A percentile compares a stretch with the other conserved stretches of the same genome.
Evolutionary conservation across 1,140 invertebrate species (phyloP).

Genomic region (Brachionus koreanus): DNA sequence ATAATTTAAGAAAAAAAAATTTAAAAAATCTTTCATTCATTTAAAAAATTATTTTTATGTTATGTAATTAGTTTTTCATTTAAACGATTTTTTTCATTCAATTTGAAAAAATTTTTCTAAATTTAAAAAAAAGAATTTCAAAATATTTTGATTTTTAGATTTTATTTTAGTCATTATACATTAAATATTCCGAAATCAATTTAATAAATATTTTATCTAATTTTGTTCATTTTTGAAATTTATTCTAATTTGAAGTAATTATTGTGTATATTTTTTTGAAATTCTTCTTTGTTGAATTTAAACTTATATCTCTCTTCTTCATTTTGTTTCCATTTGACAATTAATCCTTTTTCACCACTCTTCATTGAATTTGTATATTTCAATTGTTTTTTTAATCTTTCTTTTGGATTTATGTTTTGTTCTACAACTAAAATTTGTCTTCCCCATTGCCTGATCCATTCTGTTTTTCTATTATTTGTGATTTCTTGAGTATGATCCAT

Average conservation of each 20-base stretch:
- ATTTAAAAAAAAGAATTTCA: no score
- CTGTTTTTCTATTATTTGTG: slow-evolving; percentile 91
- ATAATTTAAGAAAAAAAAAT: not conserved
- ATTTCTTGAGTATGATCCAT: slow-evolving; percentile 97
- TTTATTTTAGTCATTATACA: not conserved
- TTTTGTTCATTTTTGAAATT: no score
- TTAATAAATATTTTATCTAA: no score
- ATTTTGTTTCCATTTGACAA: slow-evolving; percentile 75
- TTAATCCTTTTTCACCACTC: slow-evolving; percentile 76
- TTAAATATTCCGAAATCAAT: no score
- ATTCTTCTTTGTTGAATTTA: slow-evolving; percentile 18
- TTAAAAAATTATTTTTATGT: no score
- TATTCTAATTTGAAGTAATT: not conserved
- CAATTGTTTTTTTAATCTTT: slow-evolving; percentile 76
- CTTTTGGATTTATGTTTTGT: slow-evolving; percentile 79
- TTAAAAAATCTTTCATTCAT: no score
- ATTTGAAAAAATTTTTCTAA: no score
- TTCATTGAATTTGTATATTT: slow-evolving; percentile 93
- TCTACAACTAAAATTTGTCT: slow-evolving; percentile 93
- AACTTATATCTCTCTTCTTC: slow-evolving; percentile 50
- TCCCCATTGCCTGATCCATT: slow-evolving; percentile 98
- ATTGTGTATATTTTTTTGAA: not conserved
- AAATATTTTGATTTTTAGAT: no score
- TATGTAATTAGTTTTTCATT: no score
- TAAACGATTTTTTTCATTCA: no score